A percentile compares a stretch with the other conserved stretches of the same genome.
These are phyloP conservation scores for Liopterus haemorrhoidalis DNA, from an alignment of 2,888 invertebrate genomes.

Conservation along the genomic window DNA sequence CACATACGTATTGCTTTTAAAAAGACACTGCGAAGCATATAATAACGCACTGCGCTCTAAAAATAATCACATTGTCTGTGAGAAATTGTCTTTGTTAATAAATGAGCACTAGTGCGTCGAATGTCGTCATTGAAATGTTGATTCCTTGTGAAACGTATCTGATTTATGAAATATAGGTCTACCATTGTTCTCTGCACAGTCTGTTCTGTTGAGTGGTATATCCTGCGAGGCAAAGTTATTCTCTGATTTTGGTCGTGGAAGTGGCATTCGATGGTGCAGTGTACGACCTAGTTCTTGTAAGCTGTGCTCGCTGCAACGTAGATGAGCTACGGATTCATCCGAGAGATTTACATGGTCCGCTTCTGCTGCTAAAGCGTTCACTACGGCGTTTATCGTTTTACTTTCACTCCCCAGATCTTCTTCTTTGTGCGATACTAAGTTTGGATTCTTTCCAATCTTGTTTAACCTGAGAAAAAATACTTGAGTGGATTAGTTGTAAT, in stretches of 20 bases:
- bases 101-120: conserved; percentile 59
- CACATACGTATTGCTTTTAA: conserved; percentile 39
- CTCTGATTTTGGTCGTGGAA: conserved; percentile 77
- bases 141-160: conserved; percentile 69
- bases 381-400: conserved; percentile 87
- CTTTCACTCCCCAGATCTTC: conserved; percentile 63
- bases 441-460: conserved; percentile 97
- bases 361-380: conserved; percentile 86
- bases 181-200: conserved; percentile 51
- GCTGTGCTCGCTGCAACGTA: conserved; percentile 43
- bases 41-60: conserved; percentile 34
- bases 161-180: conserved; percentile 69
- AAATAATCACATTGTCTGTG: conserved; percentile 36
- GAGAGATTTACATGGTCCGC: conserved; percentile 78
- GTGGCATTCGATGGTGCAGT: conserved; percentile 61
- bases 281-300: conserved; percentile 60
- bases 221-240: conserved; percentile 67
- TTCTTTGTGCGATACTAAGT: conserved; percentile 77
- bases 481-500: too few species aligned
- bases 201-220: conserved; percentile 56
- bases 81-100: conserved; percentile 33
- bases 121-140: conserved; percentile 65
- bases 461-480: conserved; percentile 70
- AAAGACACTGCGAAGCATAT: conserved; percentile 32
- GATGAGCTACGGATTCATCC: conserved; percentile 59